phyloP scores from a whole-genome alignment of 2,113 vertebrate species.

The Lanius collurio region DNA sequence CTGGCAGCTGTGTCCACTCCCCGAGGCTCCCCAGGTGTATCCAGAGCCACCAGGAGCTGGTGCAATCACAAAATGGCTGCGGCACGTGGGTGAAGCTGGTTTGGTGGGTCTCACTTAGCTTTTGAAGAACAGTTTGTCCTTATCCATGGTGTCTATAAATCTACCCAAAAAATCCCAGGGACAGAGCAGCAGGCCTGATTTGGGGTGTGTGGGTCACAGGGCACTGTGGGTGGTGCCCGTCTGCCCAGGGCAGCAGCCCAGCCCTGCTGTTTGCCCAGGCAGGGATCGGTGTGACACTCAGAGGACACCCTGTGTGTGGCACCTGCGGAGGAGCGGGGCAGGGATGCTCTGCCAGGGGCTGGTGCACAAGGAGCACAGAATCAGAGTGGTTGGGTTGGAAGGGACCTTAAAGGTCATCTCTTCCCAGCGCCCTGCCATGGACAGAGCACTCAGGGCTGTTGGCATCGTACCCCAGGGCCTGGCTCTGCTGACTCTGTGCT shows the following conservation, averaged over 20 bases:
- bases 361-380: background rate
- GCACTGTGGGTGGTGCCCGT: fast-evolving
- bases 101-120: background rate
- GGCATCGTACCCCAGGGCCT: background rate
- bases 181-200: background rate
- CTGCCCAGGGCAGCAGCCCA: background rate
- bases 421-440: fast-evolving
- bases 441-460: background rate
- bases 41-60: background rate
- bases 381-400: background rate
- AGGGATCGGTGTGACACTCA: background rate
- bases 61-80: background rate
- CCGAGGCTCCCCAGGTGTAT: fast-evolving
- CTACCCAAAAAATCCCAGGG: background rate
- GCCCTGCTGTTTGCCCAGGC: background rate
- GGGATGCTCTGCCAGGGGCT: background rate
- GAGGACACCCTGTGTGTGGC: background rate
- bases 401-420: background rate
- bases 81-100: background rate
- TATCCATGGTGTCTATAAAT: background rate
- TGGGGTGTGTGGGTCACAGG: background rate
- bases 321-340: background rate
- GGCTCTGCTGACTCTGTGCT: background rate
- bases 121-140: background rate
- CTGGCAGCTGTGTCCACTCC: background rate